These are phyloP conservation scores for Idaea aversata DNA, from an alignment of 2,888 invertebrate genomes.

Conservation along the genomic window DNA sequence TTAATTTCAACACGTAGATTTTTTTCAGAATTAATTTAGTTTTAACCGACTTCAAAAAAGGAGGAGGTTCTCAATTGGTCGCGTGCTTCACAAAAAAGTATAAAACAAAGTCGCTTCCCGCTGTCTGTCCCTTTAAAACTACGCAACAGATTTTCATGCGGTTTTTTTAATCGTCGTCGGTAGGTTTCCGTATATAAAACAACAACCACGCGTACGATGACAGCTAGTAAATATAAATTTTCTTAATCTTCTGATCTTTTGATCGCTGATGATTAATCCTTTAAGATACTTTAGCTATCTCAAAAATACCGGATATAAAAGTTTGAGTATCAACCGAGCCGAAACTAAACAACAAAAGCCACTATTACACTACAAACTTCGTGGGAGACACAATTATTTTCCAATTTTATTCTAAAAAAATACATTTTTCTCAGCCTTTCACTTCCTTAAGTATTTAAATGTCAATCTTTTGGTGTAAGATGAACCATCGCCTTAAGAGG, in stretches of 20 bases:
- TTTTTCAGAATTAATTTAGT: too few species aligned
- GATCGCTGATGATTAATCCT: neutral
- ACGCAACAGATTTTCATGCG: too few species aligned
- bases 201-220: too few species aligned
- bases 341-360: conserved; percentile 58
- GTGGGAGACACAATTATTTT: conserved; percentile 80
- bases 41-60: too few species aligned
- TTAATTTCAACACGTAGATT: too few species aligned
- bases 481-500: conserved; percentile 52
- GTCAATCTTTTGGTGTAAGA: conserved; percentile 68
- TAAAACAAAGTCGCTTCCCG: too few species aligned
- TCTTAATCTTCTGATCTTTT: neutral
- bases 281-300: conserved; percentile 16
- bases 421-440: conserved; percentile 74
- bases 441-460: conserved; percentile 80
- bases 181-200: too few species aligned
- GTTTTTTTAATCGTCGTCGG: too few species aligned
- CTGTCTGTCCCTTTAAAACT: too few species aligned
- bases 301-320: conserved; percentile 57
- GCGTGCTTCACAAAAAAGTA: too few species aligned
- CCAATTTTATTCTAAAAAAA: conserved; percentile 77
- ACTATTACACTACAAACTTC: conserved; percentile 64
- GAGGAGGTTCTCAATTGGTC: too few species aligned
- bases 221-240: too few species aligned
- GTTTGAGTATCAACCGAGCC: conserved; percentile 53